Evolutionary conservation across 2,113 vertebrate species (phyloP), one percentile per base, ranked within the genome.

Genomic region (Coptodon rendalli): DNA sequence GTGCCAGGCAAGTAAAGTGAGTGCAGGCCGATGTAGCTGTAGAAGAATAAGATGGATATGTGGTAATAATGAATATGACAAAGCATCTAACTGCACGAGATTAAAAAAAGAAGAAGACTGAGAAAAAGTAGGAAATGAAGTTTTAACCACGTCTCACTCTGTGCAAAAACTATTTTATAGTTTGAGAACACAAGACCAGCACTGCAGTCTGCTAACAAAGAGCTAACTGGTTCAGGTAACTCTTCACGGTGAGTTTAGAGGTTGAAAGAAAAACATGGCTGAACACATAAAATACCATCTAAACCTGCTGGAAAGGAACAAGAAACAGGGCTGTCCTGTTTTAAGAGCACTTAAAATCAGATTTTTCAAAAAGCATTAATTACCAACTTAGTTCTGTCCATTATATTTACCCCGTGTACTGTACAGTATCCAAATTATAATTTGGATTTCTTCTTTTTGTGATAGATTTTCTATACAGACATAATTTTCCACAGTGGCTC

Each of bases 311-410:
- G 27, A 52, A 52, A n/a, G 43, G 57, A 61, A 82, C 31, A 73
- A 59, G 12, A 61, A 45, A 73, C 53, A 78, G 79, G 22, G 45
- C 31, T 0, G 79, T 83, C 22, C 14, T 53, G 19, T 81, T 86
- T 84, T 83, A 90, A 92, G 84, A 82, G 63, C 90, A 93, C 92
- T 91, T 88, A 14, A 80, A 87, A 22, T 56, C 83, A 6, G 10
- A 79, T 56, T 90, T 83, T 76, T 17, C 2, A 6, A 8, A 43
- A 6, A 81, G 4, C 56, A 85, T 82, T 54, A 50, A 50, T 78
- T 78, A 78, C 6, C 9, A 12, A 4, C 73, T 78, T 19, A 6
- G 22, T 50, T 80, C 27, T 17, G 16, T 83, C 79, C 68, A 76
- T 86, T 86, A 24, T 24, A 48, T 73, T 45, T 27, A 0, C 40